phyloP scores from a whole-genome alignment of 2,113 vertebrate species.

The Myotis lucifugus region DNA sequence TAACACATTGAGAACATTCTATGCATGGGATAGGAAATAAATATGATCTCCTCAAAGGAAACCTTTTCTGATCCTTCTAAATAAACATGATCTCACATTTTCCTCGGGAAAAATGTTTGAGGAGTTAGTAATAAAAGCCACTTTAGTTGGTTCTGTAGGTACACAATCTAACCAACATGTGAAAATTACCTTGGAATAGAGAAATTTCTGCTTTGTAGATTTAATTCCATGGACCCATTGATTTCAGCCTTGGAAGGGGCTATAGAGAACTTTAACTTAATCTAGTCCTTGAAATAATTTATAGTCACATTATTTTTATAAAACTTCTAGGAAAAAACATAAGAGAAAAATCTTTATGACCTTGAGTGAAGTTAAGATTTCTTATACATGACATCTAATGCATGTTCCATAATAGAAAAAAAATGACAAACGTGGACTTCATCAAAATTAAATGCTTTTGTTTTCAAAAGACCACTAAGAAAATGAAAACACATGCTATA shows the following conservation, averaged over 20 bases:
- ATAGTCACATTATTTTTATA: not conserved
- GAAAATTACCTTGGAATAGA: not conserved
- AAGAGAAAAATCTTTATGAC: not conserved
- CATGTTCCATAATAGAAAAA: not conserved
- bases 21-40: conserved; percentile 10
- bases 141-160: not conserved
- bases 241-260: not conserved
- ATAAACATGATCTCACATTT: not conserved
- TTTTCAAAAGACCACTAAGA: not conserved
- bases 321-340: conserved; percentile 35
- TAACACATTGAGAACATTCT: not conserved
- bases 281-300: not conserved
- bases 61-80: not conserved
- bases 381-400: not conserved
- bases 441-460: not conserved
- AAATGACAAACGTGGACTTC: not conserved
- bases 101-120: not conserved
- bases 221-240: not conserved
- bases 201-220: not conserved
- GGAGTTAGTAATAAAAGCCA: not conserved
- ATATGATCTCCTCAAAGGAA: not conserved
- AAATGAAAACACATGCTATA: not conserved
- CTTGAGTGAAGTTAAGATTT: not conserved
- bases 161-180: not conserved
- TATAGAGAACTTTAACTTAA: not conserved